phyloP scores from a whole-genome alignment of 2,797 vertebrate genomes.

The Urocyon cinereoargenteus region DNA sequence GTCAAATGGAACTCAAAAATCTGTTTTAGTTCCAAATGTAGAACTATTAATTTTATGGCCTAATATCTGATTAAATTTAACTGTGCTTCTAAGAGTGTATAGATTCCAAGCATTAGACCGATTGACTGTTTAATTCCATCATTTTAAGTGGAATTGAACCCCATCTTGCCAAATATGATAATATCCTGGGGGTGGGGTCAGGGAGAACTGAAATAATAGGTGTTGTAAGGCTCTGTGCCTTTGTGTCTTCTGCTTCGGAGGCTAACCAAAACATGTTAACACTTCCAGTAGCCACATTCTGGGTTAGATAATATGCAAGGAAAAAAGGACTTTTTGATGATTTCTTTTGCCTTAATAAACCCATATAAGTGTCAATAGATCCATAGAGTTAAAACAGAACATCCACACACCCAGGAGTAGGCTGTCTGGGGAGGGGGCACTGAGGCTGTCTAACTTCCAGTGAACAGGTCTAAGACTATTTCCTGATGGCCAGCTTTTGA shows the following conservation, averaged over 20 bases:
- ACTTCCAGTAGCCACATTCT: neutral
- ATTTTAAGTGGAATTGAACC: constrained; percentile 88
- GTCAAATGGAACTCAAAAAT: constrained; percentile 74
- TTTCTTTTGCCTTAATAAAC: neutral
- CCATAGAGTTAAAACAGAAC: constrained; percentile 18
- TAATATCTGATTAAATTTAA: constrained; percentile 88
- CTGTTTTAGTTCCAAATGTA: constrained; percentile 79
- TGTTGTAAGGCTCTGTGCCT: constrained; percentile 44
- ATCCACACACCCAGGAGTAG: constrained; percentile 62
- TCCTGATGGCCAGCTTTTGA: constrained; percentile 77
- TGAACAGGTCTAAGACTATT: constrained; percentile 77
- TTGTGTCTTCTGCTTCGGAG: constrained; percentile 27
- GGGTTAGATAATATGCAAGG: neutral
- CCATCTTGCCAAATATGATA: constrained; percentile 86
- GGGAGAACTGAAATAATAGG: constrained; percentile 57
- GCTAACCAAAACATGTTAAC: constrained; percentile 9
- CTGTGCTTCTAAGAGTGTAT: constrained; percentile 80
- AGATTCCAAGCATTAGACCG: constrained; percentile 84
- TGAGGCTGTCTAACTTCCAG: constrained; percentile 62
- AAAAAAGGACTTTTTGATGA: neutral
- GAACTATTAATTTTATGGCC: constrained; percentile 87
- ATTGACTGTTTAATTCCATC: constrained; percentile 86
- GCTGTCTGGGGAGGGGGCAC: constrained; percentile 74
- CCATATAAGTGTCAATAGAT: neutral
- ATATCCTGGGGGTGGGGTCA: constrained; percentile 59